Evolutionary conservation across 2,888 invertebrate species (phyloP), one percentile per base, ranked within the genome.

Genomic region (Sinhomidia bicolor): DNA sequence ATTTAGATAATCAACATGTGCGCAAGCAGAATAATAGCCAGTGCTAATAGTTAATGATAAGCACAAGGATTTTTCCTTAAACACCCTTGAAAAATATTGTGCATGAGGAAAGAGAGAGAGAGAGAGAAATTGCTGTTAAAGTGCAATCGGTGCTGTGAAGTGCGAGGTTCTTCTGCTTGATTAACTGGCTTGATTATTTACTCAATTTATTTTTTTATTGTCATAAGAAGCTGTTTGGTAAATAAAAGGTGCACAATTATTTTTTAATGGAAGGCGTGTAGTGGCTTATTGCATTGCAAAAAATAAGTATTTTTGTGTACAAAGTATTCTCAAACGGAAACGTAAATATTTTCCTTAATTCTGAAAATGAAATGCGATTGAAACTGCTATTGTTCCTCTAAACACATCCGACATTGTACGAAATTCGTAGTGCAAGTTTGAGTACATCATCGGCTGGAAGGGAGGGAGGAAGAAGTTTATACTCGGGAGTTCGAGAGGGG

Each of bases 331-430:
- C 29, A 47, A 54, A 44, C 17, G 10, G 41, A 79, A 36, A 44
- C n/a, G n/a, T n/a, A n/a, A 82, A 84, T 88, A 87, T 83, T 89
- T 90, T 90, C 90, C 90, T 90, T 90, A 90, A 90, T 86, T 86
- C 79, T 78, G 6, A 84, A 57, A 57, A 6, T 9, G 6, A 17
- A 29, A 41, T 57, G 78, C 78, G 68, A 68, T 29, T 51, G 83
- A 60, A 20, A 44, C 65, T 76, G 79, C 14, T n/a, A n/a, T 65
- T 10, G 23, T 44, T 71, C 12, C 10, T 62, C 88, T 90, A 51
- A 89, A 88, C 62, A 90, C 90, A 90, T 89, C 80, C 89, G n/a
- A 89, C 85, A 71, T 62, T 88, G 85, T 90, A 89, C 76, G 87
- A 90, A 62, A 54, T 90, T n/a, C 85, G 90, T 54, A 85, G 85